Evolutionary conservation across 2,888 invertebrate species (phyloP), one percentile per base, ranked within the genome.

Genomic region (Noctua janthe): DNA sequence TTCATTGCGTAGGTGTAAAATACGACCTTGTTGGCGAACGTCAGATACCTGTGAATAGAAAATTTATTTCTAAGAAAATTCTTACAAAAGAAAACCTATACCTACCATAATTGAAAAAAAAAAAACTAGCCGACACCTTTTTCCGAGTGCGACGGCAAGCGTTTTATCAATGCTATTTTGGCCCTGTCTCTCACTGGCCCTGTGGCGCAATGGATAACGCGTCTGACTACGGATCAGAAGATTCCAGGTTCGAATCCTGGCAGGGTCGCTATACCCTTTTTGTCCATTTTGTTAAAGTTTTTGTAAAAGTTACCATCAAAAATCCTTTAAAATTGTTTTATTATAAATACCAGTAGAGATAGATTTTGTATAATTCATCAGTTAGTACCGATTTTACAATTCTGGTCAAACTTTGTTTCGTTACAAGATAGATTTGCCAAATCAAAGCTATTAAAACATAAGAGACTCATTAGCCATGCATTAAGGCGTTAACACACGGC

Each of bases 181-280:
- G 71, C 5, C 0, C 0, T 0, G 0, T 0, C 0, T 0, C 0
- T 7, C 79, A 85, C 84, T 7, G 97, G 97, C 97, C 97, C 96
- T 97, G 97, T 97, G 97, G 97, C 97, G 97, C 97, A 97, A 97
- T 94, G 97, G 97, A 97, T 97, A 97, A 97, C 97, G 97, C 97
- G 97, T 97, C 97, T 97, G 97, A 97, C 97, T 97, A 97, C 97
- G 97, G 97, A 97, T 97, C 97, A 97, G 97, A 97, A 97, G 97
- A 97, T 97, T 97, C 97, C 97, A 97, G 97, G 97, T 97, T 97
- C 97, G 97, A 97, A 97, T 97, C 97, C 97, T 97, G 97, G 97
- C 97, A 97, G 96, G 97, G 97, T 97, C 97, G 97, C 89, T 1
- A 0, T 0, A 20, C 1, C 71, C 89, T 91, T 88, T 88, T 67